phyloP scores from a whole-genome alignment of 2,888 invertebrate genomes.

The Leptopilina myrica region DNA sequence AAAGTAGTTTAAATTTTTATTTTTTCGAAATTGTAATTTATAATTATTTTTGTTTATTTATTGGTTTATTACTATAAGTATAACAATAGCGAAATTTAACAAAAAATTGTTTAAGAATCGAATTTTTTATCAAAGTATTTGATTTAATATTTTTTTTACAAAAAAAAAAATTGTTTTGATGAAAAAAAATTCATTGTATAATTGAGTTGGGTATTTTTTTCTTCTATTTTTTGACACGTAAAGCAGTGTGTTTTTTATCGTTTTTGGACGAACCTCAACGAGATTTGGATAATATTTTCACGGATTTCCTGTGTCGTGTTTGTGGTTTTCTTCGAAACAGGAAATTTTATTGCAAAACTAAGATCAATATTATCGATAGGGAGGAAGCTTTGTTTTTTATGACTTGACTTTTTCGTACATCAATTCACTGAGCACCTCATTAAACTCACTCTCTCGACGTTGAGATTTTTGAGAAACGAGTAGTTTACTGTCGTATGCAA shows the following conservation, averaged over 20 bases:
- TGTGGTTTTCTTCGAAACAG: slow-evolving; percentile 1
- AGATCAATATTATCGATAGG: slow-evolving; percentile 30
- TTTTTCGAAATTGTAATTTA: no score
- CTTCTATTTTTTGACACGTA: background rate
- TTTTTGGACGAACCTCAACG: background rate
- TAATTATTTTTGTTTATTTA: no score
- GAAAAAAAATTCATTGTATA: no score
- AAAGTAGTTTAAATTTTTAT: no score
- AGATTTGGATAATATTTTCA: slow-evolving; percentile 20
- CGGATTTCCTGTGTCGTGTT: background rate
- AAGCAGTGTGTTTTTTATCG: background rate
- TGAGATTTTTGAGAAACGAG: slow-evolving; percentile 22
- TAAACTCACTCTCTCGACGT: slow-evolving; percentile 36
- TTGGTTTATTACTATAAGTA: no score
- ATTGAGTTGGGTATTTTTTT: no score
- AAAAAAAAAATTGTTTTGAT: no score
- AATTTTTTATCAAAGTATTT: no score
- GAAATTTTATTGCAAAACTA: slow-evolving; percentile 21
- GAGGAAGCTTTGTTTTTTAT: slow-evolving; percentile 31
- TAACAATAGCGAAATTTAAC: no score
- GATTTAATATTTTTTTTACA: no score
- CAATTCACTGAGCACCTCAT: slow-evolving; percentile 39
- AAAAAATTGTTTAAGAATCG: no score
- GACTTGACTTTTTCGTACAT: slow-evolving; percentile 35
- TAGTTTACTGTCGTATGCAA: slow-evolving; percentile 30